Conservation (phyloP, 2,888 invertebrate species). For the Buathra laborator region DNA sequence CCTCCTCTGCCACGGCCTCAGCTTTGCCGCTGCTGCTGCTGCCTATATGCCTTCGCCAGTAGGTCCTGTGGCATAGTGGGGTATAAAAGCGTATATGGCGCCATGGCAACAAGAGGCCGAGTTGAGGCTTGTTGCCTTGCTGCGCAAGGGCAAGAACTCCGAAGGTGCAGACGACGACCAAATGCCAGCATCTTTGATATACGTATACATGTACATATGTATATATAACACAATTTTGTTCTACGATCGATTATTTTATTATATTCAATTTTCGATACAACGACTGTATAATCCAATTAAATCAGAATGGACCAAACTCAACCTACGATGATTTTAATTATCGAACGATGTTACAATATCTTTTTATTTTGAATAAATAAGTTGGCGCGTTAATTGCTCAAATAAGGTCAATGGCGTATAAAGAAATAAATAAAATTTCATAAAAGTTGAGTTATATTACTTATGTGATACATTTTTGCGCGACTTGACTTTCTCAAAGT, state of each 20-base stretch:
- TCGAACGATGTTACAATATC: too few relatives aligned
- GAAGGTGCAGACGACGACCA: slow-evolving; percentile 45
- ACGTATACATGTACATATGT: not conserved
- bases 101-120: slow-evolving; percentile 57
- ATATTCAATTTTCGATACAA: not conserved
- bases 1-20: slow-evolving; percentile 27
- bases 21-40: slow-evolving; percentile 25
- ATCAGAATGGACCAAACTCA: too few relatives aligned
- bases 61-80: slow-evolving; percentile 39
- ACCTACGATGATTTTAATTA: too few relatives aligned
- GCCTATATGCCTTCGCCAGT: not conserved
- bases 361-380: too few relatives aligned
- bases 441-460: too few relatives aligned
- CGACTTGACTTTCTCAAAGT: too few relatives aligned
- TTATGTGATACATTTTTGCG: too few relatives aligned
- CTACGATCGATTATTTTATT: not conserved
- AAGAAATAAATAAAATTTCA: too few relatives aligned
- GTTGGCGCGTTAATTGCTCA: too few relatives aligned
- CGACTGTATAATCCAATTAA: too few relatives aligned
- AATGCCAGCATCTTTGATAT: slow-evolving; percentile 28
- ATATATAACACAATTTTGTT: not conserved
- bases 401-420: too few relatives aligned
- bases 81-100: slow-evolving; percentile 58
- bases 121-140: slow-evolving; percentile 52
- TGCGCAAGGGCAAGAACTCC: slow-evolving; percentile 47